Evolutionary conservation across 2,888 invertebrate species (phyloP).

Genomic region (Drosophila setosimentum): DNA sequence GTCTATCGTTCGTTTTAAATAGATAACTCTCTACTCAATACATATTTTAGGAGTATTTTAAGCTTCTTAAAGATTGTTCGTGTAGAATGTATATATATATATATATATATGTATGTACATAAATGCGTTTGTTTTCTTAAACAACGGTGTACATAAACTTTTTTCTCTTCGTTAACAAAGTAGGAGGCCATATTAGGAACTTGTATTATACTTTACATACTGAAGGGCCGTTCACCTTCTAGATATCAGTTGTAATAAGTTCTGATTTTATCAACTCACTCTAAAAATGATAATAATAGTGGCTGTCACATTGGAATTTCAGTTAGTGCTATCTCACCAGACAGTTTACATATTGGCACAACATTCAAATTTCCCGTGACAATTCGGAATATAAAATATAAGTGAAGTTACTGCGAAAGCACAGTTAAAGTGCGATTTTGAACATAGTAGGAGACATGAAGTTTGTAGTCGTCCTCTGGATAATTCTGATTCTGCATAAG

Average conservation of each 20-base stretch:
- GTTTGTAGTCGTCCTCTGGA: slow-evolving; percentile 34
- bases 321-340: slow-evolving; percentile 43
- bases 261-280: slow-evolving; percentile 40
- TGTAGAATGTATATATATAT: too few relatives aligned
- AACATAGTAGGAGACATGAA: slow-evolving; percentile 38
- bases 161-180: background rate
- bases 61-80: background rate
- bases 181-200: background rate
- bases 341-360: slow-evolving; percentile 58
- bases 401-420: slow-evolving; percentile 14
- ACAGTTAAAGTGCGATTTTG: slow-evolving; percentile 45
- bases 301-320: slow-evolving; percentile 23
- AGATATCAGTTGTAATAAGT: slow-evolving; percentile 22
- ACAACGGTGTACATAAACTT: background rate
- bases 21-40: background rate
- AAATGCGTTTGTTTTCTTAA: background rate
- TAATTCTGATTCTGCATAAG: slow-evolving; percentile 25
- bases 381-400: slow-evolving; percentile 49
- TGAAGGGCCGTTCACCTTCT: slow-evolving; percentile 19
- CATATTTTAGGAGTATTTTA: slow-evolving; percentile 10
- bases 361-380: slow-evolving; percentile 47
- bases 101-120: background rate
- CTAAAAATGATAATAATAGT: slow-evolving; percentile 36
- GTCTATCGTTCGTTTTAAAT: background rate
- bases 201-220: background rate